These are phyloP conservation scores for Aphyosemion australe DNA, from an alignment of 2,113 vertebrate species.

Conservation along the genomic window DNA sequence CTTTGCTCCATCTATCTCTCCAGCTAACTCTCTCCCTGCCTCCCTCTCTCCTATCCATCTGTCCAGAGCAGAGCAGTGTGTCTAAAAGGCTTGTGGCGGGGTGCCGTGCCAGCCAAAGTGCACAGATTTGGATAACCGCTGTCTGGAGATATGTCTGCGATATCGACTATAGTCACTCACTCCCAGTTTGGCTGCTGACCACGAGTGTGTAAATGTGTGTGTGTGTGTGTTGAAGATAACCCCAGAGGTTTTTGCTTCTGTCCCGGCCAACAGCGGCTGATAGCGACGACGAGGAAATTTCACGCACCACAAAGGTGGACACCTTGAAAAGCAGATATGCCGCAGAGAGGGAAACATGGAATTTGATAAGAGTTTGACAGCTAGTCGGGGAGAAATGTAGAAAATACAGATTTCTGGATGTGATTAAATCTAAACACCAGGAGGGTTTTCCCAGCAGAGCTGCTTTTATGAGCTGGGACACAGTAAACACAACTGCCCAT, in stretches of 20 bases:
- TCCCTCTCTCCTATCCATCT: slow-evolving; percentile 49
- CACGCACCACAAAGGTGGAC: slow-evolving; percentile 59
- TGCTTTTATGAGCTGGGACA: not conserved
- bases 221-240: slow-evolving; percentile 56
- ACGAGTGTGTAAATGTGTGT: slow-evolving; percentile 15
- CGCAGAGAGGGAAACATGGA: slow-evolving; percentile 35
- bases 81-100: slow-evolving; percentile 63
- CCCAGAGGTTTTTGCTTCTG: slow-evolving; percentile 54
- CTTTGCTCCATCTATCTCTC: slow-evolving; percentile 46
- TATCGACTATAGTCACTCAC: slow-evolving; percentile 64
- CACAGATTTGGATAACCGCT: slow-evolving; percentile 75
- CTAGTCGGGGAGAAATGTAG: slow-evolving; percentile 18
- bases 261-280: slow-evolving; percentile 57
- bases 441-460: slow-evolving; percentile 12
- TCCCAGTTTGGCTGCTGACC: slow-evolving; percentile 49
- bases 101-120: slow-evolving; percentile 66
- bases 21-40: not conserved
- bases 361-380: slow-evolving; percentile 53
- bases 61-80: slow-evolving; percentile 61
- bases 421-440: slow-evolving; percentile 43
- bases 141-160: slow-evolving; percentile 75
- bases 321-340: slow-evolving; percentile 59
- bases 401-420: slow-evolving; percentile 31
- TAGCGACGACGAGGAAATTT: slow-evolving; percentile 63
- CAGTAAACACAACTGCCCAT: not conserved